A percentile compares a stretch with the other conserved stretches of the same genome.
Conservation (phyloP, 2,888 invertebrate species). For the Sympetrum striolatum region DNA sequence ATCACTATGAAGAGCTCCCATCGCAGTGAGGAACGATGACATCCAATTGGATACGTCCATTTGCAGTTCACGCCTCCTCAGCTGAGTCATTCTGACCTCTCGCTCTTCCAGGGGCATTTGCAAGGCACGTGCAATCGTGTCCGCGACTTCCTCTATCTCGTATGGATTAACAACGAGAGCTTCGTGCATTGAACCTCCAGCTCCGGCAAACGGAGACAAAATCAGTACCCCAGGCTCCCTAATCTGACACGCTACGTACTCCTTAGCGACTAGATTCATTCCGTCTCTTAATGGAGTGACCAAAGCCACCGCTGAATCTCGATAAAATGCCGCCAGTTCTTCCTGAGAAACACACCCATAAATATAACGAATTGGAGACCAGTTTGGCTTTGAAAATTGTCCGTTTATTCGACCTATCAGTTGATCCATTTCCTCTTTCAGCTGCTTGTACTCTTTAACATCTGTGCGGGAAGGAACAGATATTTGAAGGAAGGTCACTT, state of each 20-base stretch:
- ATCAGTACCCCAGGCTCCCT: constrained; percentile 85
- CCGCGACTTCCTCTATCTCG: constrained; percentile 85
- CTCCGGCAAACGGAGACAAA: constrained; percentile 90
- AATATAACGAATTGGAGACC: constrained; percentile 91
- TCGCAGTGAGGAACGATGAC: constrained; percentile 84
- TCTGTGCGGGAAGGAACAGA: constrained; percentile 89
- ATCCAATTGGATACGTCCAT: constrained; percentile 91
- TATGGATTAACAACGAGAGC: constrained; percentile 89
- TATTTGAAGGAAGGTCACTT: constrained; percentile 80
- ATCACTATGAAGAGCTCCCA: constrained; percentile 73
- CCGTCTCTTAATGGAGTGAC: constrained; percentile 86
- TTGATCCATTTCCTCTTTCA: constrained; percentile 91
- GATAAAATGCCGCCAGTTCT: constrained; percentile 84
- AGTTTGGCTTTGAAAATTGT: constrained; percentile 86
- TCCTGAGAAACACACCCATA: constrained; percentile 88
- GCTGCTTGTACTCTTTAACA: constrained; percentile 87
- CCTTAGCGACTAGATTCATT: constrained; percentile 92
- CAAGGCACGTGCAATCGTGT: constrained; percentile 83
- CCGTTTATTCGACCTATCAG: constrained; percentile 88
- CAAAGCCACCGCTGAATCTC: constrained; percentile 85
- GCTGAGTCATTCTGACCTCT: constrained; percentile 83
- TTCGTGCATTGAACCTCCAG: constrained; percentile 93
- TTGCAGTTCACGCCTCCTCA: constrained; percentile 78
- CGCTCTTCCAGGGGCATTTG: constrained; percentile 92
- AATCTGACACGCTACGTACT: constrained; percentile 91